Evolutionary conservation across 2,113 vertebrate genomes (phyloP).

Genomic region (Oryzias curvinotus): DNA sequence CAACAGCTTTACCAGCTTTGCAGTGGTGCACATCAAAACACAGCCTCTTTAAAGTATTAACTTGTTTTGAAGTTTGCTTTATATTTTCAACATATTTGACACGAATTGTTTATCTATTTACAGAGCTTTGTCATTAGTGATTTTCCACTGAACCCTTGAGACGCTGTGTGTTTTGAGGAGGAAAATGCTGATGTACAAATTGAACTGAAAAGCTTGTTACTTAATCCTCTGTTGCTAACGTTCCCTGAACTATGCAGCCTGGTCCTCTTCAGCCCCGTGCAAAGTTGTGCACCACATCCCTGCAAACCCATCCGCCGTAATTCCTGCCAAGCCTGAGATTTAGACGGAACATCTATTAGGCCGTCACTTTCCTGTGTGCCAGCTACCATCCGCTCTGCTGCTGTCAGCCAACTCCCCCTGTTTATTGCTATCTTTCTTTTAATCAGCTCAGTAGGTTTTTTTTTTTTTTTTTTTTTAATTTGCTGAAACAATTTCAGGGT

Average conservation of each 20-base stretch:
- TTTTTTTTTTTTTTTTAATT: conserved; percentile 9
- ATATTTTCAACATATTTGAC: conserved; percentile 74
- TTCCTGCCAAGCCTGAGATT: conserved; percentile 72
- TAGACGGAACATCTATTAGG: conserved; percentile 67
- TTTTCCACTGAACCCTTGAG: conserved; percentile 75
- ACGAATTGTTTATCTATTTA: conserved; percentile 79
- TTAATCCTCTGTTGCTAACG: conserved; percentile 79
- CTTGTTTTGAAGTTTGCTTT: conserved; percentile 75
- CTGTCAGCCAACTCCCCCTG: conserved; percentile 19
- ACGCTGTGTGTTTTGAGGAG: conserved; percentile 53
- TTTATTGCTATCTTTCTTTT: conserved; percentile 12
- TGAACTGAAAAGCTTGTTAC: conserved; percentile 78
- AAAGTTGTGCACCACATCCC: conserved; percentile 56
- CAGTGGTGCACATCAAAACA: conserved; percentile 68
- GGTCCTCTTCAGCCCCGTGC: conserved; percentile 59
- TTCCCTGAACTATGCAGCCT: conserved; percentile 65
- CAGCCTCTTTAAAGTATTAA: conserved; percentile 74
- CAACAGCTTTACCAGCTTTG: conserved; percentile 74
- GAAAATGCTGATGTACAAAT: conserved; percentile 82
- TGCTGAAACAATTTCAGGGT: conserved; percentile 28
- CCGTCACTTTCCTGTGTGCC: conserved; percentile 54
- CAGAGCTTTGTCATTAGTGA: conserved; percentile 79
- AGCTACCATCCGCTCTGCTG: conserved; percentile 44
- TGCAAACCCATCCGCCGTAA: conserved; percentile 60
- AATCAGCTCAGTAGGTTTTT: conserved; percentile 1